Percentiles rank a stretch among this genome's conserved stretches.
Evolutionary conservation across 2,797 vertebrate species (phyloP).

Genomic region (Xenentodon cancila): DNA sequence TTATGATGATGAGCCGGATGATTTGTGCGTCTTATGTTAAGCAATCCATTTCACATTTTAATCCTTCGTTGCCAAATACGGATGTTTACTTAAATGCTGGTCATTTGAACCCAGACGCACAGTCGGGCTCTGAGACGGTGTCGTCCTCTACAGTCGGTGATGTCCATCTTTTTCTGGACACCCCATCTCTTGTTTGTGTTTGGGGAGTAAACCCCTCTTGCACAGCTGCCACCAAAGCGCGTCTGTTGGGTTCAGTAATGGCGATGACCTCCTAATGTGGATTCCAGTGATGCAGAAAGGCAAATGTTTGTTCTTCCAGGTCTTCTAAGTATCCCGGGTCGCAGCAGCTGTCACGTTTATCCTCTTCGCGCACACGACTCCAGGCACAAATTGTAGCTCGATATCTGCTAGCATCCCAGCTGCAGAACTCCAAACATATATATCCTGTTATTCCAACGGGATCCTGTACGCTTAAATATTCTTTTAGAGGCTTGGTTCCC

Average conservation of each 20-base stretch:
- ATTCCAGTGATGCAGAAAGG: slow-evolving; percentile 72
- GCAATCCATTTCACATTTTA: slow-evolving; percentile 25
- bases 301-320: slow-evolving; percentile 62
- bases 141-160: slow-evolving; percentile 30
- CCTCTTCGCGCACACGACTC: slow-evolving; percentile 38
- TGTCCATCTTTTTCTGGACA: slow-evolving; percentile 37
- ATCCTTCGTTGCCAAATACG: neutral
- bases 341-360: slow-evolving; percentile 65
- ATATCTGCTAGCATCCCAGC: slow-evolving; percentile 49
- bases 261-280: slow-evolving; percentile 72
- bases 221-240: slow-evolving; percentile 70
- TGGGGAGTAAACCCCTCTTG: slow-evolving; percentile 49
- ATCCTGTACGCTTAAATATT: slow-evolving; percentile 51
- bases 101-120: slow-evolving; percentile 29
- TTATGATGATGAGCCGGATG: slow-evolving; percentile 57
- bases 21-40: slow-evolving; percentile 65
- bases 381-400: slow-evolving; percentile 43
- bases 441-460: slow-evolving; percentile 56
- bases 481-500: slow-evolving; percentile 34
- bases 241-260: slow-evolving; percentile 52
- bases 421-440: slow-evolving; percentile 44
- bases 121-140: slow-evolving; percentile 16
- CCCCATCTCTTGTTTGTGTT: slow-evolving; percentile 68
- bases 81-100: neutral
- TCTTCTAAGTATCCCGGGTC: slow-evolving; percentile 53